Base-by-base conservation (phyloP, 2,888 invertebrate genomes). In the Drosophila cracens region DNA sequence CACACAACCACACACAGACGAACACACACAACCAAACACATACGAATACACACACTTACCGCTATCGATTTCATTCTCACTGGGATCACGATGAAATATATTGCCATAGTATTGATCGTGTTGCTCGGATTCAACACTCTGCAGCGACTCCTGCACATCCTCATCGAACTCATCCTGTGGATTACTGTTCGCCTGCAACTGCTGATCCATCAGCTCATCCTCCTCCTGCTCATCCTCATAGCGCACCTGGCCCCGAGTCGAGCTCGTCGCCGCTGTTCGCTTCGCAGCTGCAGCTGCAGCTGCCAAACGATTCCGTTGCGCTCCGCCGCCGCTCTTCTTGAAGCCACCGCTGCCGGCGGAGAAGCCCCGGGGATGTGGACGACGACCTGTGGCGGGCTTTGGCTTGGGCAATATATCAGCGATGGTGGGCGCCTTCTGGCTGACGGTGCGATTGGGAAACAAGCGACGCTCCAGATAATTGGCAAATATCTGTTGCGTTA, bases 401-500 rank as follows among this genome's bases (percentile, higher is more conserved):
- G 93, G 94, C 81, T 93, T 93, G 1, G 95, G 95, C 57, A 96
- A 92, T 70, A 96, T 96, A 72, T 96, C 96, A 73, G 94, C 94
- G 43, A 96, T 94, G 1, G 95, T 95, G 4, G 96, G 96, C 51
- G 94, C 93, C 75, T 91, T 92, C 53, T 92, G 93, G 75, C 87
- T 91, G 1, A 94, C 93, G 65, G 93, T 93, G 51, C 95, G 93
- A 79, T 94, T 94, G 5, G 96, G 94, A 63, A 96, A 96, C 52
- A 96, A 92, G 51, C 95, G 95, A 90, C 96, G 95, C 92, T 96
- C 96, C 76, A 96, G 93, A 90, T 95, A 96, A 70, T 96, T 96
- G 90, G 96, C 95, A 79, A 96, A 94, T 81, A 96, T 96, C 94
- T 96, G 96, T 93, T 96, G 95, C 38, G 96, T 96, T 92, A 96